These are phyloP conservation scores for Phorcus lineatus DNA, from an alignment of 2,888 invertebrate genomes.

Conservation along the genomic window DNA sequence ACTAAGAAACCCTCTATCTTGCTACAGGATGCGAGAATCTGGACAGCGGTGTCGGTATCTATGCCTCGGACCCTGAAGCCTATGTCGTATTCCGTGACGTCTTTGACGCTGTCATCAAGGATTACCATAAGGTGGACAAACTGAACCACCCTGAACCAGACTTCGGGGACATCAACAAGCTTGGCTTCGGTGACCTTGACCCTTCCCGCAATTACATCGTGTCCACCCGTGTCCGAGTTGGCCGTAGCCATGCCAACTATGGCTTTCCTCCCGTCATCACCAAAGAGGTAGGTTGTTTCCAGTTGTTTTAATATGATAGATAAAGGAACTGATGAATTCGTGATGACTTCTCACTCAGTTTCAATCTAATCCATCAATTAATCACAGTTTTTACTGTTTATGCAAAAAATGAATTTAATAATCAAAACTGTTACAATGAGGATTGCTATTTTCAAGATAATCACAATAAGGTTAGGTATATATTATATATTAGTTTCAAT, in stretches of 20 bases:
- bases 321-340: no score
- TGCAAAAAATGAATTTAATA: no score
- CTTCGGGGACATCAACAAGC: constrained; percentile 90
- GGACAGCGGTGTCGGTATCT: constrained; percentile 82
- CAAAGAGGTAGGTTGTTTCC: constrained; percentile 36
- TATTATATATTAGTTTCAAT: no score
- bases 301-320: no score
- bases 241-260: constrained; percentile 56
- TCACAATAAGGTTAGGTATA: no score
- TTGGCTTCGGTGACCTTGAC: constrained; percentile 80
- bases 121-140: constrained; percentile 54
- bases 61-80: constrained; percentile 96
- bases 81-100: constrained; percentile 93
- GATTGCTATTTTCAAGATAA: no score
- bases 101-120: constrained; percentile 95
- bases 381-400: no score
- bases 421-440: no score
- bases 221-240: constrained; percentile 62
- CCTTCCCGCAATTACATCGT: constrained; percentile 49
- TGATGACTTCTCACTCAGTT: no score
- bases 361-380: no score
- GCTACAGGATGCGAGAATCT: constrained; percentile 46
- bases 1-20: background rate
- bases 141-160: constrained; percentile 89
- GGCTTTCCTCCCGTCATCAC: constrained; percentile 85